A percentile compares a stretch with the other conserved stretches of the same genome.
Conservation (phyloP, 2,113 vertebrate genomes). For the Anhinga anhinga region DNA sequence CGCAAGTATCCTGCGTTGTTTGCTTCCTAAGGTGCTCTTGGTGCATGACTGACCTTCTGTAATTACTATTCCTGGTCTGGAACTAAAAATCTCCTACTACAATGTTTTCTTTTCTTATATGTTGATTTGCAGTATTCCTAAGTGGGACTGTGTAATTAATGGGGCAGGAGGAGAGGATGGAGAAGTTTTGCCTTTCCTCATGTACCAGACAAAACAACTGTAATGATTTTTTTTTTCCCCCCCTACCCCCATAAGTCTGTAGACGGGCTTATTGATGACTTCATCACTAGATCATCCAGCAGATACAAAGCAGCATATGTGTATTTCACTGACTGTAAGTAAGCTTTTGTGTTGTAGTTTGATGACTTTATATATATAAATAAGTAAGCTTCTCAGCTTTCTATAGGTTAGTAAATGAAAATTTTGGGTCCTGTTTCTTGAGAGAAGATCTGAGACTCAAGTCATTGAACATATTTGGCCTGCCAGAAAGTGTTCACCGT, state of each 20-base stretch:
- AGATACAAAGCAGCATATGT: constrained; percentile 93
- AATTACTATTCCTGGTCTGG: background rate
- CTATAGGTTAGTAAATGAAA: background rate
- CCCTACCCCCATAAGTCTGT: constrained; percentile 77
- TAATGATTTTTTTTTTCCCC: background rate
- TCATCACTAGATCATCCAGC: constrained; percentile 81
- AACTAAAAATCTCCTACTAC: background rate
- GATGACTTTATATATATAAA: background rate
- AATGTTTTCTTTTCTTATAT: background rate
- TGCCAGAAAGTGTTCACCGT: background rate
- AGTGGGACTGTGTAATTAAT: background rate
- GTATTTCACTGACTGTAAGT: constrained; percentile 98
- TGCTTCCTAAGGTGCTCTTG: background rate
- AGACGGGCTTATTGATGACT: constrained; percentile 89
- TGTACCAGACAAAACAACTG: too few species aligned
- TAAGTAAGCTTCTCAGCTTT: background rate
- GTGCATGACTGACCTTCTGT: background rate
- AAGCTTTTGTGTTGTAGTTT: background rate
- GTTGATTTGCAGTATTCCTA: background rate
- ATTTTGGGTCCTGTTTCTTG: background rate
- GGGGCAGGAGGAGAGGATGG: background rate
- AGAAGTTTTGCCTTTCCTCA: background rate
- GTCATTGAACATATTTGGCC: background rate
- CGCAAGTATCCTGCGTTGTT: background rate
- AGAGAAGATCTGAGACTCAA: background rate